Conservation (phyloP, 2,888 invertebrate species). For the Troides oblongomaculatus region DNA sequence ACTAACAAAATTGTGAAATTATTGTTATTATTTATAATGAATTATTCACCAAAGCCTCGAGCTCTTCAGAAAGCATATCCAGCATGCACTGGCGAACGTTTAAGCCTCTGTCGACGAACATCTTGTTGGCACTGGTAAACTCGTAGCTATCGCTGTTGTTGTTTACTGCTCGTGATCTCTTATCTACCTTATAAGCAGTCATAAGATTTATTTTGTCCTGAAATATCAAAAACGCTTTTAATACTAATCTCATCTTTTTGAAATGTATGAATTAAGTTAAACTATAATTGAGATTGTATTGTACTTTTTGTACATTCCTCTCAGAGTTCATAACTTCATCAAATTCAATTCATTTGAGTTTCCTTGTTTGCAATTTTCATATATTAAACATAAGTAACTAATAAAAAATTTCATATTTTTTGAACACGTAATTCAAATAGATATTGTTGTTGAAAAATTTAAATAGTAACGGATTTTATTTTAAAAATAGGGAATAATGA, state of each 20-base stretch:
- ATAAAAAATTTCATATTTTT: too few species aligned
- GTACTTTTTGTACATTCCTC: too few species aligned
- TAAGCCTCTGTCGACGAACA: conserved; percentile 83
- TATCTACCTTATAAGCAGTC: conserved; percentile 87
- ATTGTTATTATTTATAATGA: neutral
- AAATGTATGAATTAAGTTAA: too few species aligned
- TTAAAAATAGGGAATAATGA: neutral
- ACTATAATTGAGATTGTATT: too few species aligned
- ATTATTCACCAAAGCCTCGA: conserved; percentile 71
- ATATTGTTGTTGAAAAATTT: too few species aligned
- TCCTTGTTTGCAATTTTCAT: too few species aligned
- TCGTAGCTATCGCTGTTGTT: conserved; percentile 83
- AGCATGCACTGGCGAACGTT: conserved; percentile 84
- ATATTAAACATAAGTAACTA: too few species aligned
- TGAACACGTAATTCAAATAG: too few species aligned
- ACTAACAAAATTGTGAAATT: too few species aligned
- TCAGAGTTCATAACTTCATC: neutral
- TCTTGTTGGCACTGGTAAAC: conserved; percentile 87
- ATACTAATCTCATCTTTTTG: neutral
- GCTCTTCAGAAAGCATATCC: conserved; percentile 82
- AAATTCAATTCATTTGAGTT: neutral
- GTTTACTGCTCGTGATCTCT: conserved; percentile 73
- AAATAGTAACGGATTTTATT: too few species aligned
- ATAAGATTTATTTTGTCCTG: conserved; percentile 85
- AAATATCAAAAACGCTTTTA: conserved; percentile 35